Percentiles rank a stretch among this genome's conserved stretches.
Evolutionary conservation across 2,888 invertebrate species (phyloP).

Genomic region (Phanerotoma sp.): DNA sequence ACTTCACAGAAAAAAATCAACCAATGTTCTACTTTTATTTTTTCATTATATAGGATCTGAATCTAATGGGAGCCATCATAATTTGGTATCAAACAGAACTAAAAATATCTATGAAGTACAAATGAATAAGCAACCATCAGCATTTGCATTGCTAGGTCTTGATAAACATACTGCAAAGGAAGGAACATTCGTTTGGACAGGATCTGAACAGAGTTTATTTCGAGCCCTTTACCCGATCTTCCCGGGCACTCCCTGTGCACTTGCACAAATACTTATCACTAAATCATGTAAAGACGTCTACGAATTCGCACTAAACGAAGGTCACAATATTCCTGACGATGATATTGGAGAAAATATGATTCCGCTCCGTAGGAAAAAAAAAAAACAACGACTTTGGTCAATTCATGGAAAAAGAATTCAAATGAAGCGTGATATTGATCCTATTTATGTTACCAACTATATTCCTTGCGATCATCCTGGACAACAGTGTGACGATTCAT

Average conservation of each 20-base stretch:
- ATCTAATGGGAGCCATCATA: too few species aligned
- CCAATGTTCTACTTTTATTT: too few species aligned
- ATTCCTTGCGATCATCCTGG: conserved; percentile 96
- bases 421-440: conserved; percentile 79
- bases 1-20: too few species aligned
- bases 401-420: conserved; percentile 95
- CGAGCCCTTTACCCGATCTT: conserved; percentile 88
- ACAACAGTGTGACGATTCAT: conserved; percentile 83
- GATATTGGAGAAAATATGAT: conserved; percentile 73
- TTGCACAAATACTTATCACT: conserved; percentile 88
- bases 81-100: too few species aligned
- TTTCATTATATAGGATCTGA: too few species aligned
- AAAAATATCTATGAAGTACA: too few species aligned
- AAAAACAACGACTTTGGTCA: conserved; percentile 91
- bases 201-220: conserved; percentile 92
- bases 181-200: conserved; percentile 75
- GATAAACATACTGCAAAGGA: conserved; percentile 56
- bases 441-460: conserved; percentile 80
- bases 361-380: conserved; percentile 93
- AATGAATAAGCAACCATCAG: too few species aligned
- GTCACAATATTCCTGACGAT: conserved; percentile 72
- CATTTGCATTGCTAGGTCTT: conserved; percentile 61
- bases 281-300: conserved; percentile 96
- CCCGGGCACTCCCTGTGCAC: conserved; percentile 90
- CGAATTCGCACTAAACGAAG: conserved; percentile 80